These are phyloP conservation scores for Pristionchus maxplancki DNA, from an alignment of 2,888 invertebrate genomes.

Conservation along the genomic window DNA sequence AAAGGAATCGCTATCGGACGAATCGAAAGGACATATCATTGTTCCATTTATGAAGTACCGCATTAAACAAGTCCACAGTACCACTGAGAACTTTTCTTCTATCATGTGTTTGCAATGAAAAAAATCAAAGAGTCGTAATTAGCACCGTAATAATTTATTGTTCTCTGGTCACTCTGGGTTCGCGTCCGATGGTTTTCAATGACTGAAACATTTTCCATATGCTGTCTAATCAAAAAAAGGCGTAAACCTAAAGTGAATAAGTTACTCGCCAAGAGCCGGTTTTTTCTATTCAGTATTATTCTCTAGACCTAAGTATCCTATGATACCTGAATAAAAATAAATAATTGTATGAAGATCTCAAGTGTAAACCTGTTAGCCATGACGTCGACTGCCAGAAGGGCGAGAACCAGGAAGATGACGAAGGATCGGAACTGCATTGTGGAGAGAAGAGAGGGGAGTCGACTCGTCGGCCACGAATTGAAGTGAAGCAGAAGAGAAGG, in stretches of 20 bases:
- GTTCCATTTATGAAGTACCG: background rate
- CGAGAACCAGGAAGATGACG: constrained; percentile 24
- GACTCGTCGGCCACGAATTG: constrained; percentile 18
- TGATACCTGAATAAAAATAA: too few relatives aligned
- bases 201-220: too few relatives aligned
- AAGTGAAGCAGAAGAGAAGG: constrained; percentile 18
- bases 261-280: too few relatives aligned
- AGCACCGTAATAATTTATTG: too few relatives aligned
- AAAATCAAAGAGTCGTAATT: too few relatives aligned
- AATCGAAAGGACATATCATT: background rate
- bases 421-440: constrained; percentile 43
- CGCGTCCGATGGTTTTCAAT: too few relatives aligned
- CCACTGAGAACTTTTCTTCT: background rate
- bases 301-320: too few relatives aligned
- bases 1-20: background rate
- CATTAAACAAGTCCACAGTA: background rate
- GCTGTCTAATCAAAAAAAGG: too few relatives aligned
- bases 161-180: too few relatives aligned
- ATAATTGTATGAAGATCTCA: too few relatives aligned
- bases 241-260: too few relatives aligned
- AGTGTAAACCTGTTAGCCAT: constrained; percentile 50
- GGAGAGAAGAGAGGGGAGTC: background rate
- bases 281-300: too few relatives aligned
- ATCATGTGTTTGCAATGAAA: background rate
- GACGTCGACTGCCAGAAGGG: constrained; percentile 27